Conservation (phyloP, 2,797 vertebrate genomes). For the Octomys mimax region DNA sequence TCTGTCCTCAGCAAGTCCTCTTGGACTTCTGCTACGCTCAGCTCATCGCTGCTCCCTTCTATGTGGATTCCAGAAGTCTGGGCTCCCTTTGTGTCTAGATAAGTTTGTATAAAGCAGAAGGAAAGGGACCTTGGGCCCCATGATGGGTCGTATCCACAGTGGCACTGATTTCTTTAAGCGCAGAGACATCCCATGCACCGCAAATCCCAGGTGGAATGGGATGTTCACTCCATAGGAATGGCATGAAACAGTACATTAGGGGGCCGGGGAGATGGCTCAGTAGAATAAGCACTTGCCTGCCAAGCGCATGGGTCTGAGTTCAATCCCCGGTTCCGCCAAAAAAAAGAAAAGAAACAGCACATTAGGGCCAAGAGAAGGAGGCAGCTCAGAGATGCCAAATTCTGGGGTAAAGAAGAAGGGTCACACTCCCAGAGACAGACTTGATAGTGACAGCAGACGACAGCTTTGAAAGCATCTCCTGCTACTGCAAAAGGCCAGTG, state of each 20-base stretch:
- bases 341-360: no score
- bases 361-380: background rate
- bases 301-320: no score
- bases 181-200: background rate
- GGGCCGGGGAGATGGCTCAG: no score
- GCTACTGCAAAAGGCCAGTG: background rate
- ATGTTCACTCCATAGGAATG: background rate
- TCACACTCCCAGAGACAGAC: background rate
- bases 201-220: conserved; percentile 47
- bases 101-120: conserved; percentile 55
- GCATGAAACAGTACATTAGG: background rate
- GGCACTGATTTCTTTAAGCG: conserved; percentile 39
- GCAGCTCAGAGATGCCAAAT: background rate
- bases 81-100: conserved; percentile 26
- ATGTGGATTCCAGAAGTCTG: background rate
- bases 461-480: background rate
- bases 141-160: background rate
- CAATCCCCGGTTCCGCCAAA: no score
- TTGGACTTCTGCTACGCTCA: background rate
- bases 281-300: no score
- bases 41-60: background rate
- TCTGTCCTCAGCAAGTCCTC: background rate
- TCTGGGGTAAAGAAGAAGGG: background rate
- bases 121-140: background rate
- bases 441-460: background rate